Conservation (phyloP, 2,888 invertebrate genomes). For the Nebria brevicollis region DNA sequence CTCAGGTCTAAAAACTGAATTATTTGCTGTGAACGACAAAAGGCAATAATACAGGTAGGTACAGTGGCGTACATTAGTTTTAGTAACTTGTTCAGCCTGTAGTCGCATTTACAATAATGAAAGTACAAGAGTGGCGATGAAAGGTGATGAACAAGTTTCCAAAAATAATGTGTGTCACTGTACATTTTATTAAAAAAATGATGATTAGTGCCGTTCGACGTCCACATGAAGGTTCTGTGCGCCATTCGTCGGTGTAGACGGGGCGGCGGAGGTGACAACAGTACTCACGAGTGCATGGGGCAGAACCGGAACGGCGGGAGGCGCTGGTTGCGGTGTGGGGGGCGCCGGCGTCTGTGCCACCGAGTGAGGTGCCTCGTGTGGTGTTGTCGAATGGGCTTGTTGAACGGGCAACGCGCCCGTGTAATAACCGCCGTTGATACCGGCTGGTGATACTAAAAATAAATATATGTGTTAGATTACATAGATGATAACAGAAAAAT, state of each 20-base stretch:
- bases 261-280: conserved; percentile 54
- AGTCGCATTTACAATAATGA: not conserved
- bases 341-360: conserved; percentile 66
- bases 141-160: not conserved
- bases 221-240: conserved; percentile 18
- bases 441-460: conserved; percentile 65
- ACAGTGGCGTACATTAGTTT: not conserved
- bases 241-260: conserved; percentile 34
- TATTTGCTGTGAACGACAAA: not conserved
- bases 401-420: conserved; percentile 80
- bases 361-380: conserved; percentile 75
- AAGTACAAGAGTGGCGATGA: not conserved
- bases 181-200: conserved; percentile 12
- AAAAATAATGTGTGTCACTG: not conserved
- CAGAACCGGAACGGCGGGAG: conserved; percentile 62
- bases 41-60: not conserved
- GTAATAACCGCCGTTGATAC: conserved; percentile 79
- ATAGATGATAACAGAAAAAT: not conserved
- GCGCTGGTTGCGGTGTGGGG: conserved; percentile 62
- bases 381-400: conserved; percentile 90
- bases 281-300: conserved; percentile 65
- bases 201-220: conserved; percentile 56
- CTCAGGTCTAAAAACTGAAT: conserved; percentile 1
- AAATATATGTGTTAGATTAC: conserved; percentile 5
- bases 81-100: not conserved